phyloP scores from a whole-genome alignment of 2,113 vertebrate species.

The Lepus timidus region DNA sequence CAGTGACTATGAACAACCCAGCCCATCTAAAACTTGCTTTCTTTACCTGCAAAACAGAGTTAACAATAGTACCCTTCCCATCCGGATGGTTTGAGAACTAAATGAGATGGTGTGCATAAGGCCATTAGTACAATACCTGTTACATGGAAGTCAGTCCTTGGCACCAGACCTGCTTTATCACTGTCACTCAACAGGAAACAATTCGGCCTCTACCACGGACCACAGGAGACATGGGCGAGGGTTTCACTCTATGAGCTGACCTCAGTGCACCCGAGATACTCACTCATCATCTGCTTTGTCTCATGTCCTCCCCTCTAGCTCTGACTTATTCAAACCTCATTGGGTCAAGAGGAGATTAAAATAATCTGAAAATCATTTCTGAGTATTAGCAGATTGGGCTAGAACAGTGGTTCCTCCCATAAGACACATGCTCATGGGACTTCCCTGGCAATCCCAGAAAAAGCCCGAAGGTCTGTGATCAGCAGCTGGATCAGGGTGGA shows the following conservation, averaged over 20 bases:
- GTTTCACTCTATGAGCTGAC: not conserved
- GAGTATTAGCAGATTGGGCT: not conserved
- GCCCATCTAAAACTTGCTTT: slow-evolving; percentile 22
- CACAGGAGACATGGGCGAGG: not conserved
- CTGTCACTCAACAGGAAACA: not conserved
- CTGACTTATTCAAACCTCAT: not conserved
- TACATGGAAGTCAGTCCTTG: not conserved
- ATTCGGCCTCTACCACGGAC: no score
- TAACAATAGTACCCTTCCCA: not conserved
- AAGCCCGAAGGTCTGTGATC: not conserved
- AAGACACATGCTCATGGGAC: slow-evolving; percentile 13
- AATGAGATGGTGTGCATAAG: not conserved
- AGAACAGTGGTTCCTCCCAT: slow-evolving; percentile 3
- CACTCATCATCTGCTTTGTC: no score
- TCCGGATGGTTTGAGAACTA: not conserved
- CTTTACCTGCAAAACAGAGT: slow-evolving; percentile 21
- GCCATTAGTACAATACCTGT: not conserved
- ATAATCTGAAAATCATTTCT: not conserved
- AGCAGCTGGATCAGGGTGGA: slow-evolving; percentile 58
- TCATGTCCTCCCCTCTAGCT: not conserved
- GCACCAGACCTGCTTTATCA: not conserved
- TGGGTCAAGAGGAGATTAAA: slow-evolving; percentile 24
- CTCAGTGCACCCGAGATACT: not conserved
- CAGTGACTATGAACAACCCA: slow-evolving; percentile 49
- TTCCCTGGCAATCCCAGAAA: not conserved